A percentile compares a stretch with the other conserved stretches of the same genome.
Evolutionary conservation across 2,113 vertebrate species (phyloP).

Genomic region (Notechis scutatus): DNA sequence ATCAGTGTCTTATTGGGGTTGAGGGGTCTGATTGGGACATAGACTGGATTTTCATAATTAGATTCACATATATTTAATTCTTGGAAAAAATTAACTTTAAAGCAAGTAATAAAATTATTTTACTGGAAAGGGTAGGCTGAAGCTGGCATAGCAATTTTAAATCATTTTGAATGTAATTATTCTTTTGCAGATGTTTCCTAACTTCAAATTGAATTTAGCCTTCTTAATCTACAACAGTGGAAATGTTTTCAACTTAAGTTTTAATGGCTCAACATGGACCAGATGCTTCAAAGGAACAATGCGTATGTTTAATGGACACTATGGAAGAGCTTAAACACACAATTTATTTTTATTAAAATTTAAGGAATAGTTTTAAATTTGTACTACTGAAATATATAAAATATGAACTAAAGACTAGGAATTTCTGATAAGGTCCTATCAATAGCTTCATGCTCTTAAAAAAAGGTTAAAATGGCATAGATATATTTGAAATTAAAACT

Average conservation of each 20-base stretch:
- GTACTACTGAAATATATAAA: not conserved
- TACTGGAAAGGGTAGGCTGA: too few species aligned
- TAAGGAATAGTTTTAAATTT: not conserved
- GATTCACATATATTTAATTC: too few species aligned
- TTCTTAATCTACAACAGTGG: not conserved
- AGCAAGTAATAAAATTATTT: too few species aligned
- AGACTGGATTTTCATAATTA: too few species aligned
- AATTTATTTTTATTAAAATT: not conserved
- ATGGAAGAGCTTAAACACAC: not conserved
- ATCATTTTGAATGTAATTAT: not conserved
- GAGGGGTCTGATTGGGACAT: too few species aligned
- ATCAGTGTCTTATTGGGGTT: too few species aligned
- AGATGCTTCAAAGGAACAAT: not conserved
- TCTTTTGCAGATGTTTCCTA: not conserved
- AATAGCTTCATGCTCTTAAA: not conserved
- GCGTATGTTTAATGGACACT: not conserved
- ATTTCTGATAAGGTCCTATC: not conserved
- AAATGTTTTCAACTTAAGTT: not conserved
- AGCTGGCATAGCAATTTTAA: too few species aligned
- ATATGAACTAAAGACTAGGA: not conserved
- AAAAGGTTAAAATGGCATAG: not conserved
- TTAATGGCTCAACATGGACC: not conserved
- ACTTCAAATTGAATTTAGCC: not conserved
- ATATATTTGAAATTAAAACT: not conserved
- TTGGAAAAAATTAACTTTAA: too few species aligned